Conservation (phyloP, 2,113 vertebrate species). For the Callipepla californica region DNA sequence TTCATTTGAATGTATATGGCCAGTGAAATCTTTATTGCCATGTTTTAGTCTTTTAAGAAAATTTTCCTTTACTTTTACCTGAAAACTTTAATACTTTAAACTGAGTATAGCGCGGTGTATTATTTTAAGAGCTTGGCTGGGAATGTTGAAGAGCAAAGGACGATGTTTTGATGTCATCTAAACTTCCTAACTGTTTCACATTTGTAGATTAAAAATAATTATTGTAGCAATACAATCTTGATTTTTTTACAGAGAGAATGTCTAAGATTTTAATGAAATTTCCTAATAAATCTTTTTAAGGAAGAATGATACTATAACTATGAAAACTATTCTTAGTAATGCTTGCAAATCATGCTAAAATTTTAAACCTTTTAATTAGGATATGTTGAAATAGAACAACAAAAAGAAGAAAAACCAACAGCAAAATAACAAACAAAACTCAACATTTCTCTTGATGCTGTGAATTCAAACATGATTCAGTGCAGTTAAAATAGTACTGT, state of each 20-base stretch:
- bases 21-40: not conserved
- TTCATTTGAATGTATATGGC: not conserved
- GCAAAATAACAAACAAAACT: not conserved
- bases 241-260: slow-evolving; percentile 14
- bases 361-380: not conserved
- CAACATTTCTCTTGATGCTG: not conserved
- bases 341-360: not conserved
- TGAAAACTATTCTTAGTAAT: not conserved
- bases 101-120: not conserved
- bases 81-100: not conserved
- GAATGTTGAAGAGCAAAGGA: not conserved
- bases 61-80: not conserved
- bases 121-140: not conserved
- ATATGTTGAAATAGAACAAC: not conserved
- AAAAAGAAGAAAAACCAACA: not conserved
- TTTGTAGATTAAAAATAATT: slow-evolving; percentile 11
- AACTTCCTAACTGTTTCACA: not conserved
- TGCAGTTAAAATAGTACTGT: not conserved
- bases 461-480: not conserved
- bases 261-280: slow-evolving; percentile 17
- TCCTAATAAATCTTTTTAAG: not conserved
- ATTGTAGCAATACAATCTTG: slow-evolving; percentile 8
- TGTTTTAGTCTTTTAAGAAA: not conserved
- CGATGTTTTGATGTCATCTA: not conserved
- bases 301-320: not conserved